Conservation (phyloP, 2,888 invertebrate genomes). For the Caradrina kadenii region DNA sequence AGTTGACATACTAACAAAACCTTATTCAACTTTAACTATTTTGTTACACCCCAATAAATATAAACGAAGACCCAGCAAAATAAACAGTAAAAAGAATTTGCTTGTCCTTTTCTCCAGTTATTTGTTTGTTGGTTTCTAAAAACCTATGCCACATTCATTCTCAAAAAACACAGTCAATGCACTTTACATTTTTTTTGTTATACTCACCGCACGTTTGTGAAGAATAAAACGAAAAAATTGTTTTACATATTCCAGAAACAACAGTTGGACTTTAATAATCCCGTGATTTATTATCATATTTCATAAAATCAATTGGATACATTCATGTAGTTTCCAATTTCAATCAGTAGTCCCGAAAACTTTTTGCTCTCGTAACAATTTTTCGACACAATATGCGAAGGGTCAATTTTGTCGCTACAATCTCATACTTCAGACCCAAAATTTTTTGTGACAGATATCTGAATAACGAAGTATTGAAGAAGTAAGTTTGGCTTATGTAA, state of each 20-base stretch:
- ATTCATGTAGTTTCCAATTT: constrained; percentile 32
- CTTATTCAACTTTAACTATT: no score
- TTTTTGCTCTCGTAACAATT: constrained; percentile 40
- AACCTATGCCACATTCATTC: constrained; percentile 1
- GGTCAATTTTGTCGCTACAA: constrained; percentile 37
- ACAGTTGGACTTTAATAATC: constrained; percentile 11
- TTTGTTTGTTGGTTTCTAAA: constrained; percentile 1
- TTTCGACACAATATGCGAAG: constrained; percentile 33
- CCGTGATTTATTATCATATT: neutral
- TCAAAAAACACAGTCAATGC: constrained; percentile 1
- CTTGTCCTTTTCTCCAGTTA: neutral
- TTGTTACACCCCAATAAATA: neutral
- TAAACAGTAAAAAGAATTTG: neutral
- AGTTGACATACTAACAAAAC: no score
- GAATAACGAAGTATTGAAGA: constrained; percentile 37
- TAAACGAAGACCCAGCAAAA: neutral
- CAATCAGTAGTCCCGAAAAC: constrained; percentile 16
- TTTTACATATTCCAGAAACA: neutral
- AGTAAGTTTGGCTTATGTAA: constrained; percentile 19
- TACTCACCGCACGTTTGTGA: neutral
- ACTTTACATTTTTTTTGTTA: neutral
- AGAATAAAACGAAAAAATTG: no score
- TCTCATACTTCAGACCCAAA: constrained; percentile 16
- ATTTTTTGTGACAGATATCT: constrained; percentile 26
- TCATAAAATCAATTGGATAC: constrained; percentile 19